These are phyloP conservation scores for Anabas testudineus DNA, from an alignment of 2,797 vertebrate genomes.

Conservation along the genomic window DNA sequence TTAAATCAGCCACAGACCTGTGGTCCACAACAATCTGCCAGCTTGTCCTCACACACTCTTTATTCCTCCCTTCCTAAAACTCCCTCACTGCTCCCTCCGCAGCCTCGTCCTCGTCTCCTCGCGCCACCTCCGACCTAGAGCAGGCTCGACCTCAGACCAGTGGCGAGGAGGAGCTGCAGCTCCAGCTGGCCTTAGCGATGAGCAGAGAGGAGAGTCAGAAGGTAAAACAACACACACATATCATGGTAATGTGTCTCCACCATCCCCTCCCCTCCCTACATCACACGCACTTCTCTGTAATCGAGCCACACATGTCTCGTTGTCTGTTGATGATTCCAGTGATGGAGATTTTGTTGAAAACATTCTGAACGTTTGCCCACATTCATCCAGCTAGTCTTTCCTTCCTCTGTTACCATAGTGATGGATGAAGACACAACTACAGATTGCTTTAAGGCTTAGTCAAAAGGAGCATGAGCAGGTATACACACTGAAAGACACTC, in stretches of 20 bases:
- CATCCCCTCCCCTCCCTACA: not conserved
- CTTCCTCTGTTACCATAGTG: conserved; percentile 80
- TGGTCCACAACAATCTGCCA: not conserved
- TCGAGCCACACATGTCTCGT: not conserved
- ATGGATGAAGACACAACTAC: conserved; percentile 89
- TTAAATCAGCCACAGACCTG: conserved; percentile 39
- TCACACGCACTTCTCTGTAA: conserved; percentile 10
- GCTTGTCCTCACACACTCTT: not conserved
- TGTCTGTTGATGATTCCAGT: conserved; percentile 41
- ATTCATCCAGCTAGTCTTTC: conserved; percentile 48
- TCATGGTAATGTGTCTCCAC: conserved; percentile 9
- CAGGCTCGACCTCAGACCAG: conserved; percentile 95
- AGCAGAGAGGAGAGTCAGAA: conserved; percentile 94
- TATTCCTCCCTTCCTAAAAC: conserved; percentile 11
- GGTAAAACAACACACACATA: conserved; percentile 75
- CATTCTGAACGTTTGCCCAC: conserved; percentile 56
- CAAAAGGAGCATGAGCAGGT: conserved; percentile 87
- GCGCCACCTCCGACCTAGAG: conserved; percentile 91
- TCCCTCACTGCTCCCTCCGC: conserved; percentile 27
- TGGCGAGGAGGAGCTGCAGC: conserved; percentile 95
- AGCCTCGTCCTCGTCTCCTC: conserved; percentile 92
- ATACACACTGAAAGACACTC: conserved; percentile 60
- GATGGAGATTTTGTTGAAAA: conserved; percentile 54
- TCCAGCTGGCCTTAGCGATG: conserved; percentile 96
- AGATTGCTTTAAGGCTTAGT: conserved; percentile 86